A percentile compares a stretch with the other conserved stretches of the same genome.
Conservation (phyloP, 1,140 invertebrate genomes). For the Manduca sexta region DNA sequence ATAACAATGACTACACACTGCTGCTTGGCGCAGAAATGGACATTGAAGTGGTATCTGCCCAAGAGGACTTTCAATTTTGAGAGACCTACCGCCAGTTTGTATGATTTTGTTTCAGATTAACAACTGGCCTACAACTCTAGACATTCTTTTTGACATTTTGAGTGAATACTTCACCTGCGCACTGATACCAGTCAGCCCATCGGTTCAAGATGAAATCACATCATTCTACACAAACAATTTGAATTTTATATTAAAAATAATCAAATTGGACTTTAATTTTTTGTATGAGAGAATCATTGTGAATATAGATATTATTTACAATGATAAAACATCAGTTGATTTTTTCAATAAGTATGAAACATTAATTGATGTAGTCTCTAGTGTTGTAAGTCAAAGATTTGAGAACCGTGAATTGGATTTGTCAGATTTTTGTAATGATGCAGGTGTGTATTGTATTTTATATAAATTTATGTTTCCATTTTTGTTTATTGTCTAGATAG, state of each 20-base stretch:
- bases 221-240: constrained; percentile 53
- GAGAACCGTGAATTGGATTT: constrained; percentile 47
- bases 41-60: no score
- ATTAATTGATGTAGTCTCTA: constrained; percentile 41
- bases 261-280: constrained; percentile 55
- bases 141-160: constrained; percentile 37
- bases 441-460: constrained; percentile 24
- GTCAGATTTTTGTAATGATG: constrained; percentile 49
- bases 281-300: constrained; percentile 43
- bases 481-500: no score
- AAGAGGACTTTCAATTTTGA: no score
- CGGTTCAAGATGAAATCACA: constrained; percentile 23
- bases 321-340: constrained; percentile 47
- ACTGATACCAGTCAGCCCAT: constrained; percentile 37
- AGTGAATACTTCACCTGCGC: constrained; percentile 33
- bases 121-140: constrained; percentile 35
- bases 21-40: no score
- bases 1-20: no score
- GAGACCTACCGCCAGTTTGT: no score
- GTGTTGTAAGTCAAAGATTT: constrained; percentile 39
- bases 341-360: constrained; percentile 38
- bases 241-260: constrained; percentile 37
- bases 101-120: constrained; percentile 35
- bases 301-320: constrained; percentile 49
- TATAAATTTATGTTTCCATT: background rate